phyloP scores from a whole-genome alignment of 2,797 vertebrate genomes.

The Etheostoma nigrum region DNA sequence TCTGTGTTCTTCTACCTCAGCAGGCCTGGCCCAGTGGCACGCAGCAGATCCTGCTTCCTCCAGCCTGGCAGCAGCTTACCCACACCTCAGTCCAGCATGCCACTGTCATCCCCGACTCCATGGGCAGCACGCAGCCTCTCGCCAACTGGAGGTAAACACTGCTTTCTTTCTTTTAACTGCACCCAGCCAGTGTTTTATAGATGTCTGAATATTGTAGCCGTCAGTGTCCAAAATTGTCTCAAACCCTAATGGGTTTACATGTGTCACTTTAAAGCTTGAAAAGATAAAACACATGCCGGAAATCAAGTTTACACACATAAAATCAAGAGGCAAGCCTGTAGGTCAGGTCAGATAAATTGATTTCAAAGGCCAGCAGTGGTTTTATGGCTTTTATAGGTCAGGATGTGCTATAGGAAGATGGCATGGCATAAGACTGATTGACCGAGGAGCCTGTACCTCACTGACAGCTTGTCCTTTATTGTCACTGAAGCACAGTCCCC shows the following conservation, averaged over 20 bases:
- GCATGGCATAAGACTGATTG: constrained; percentile 46
- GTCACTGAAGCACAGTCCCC: constrained; percentile 51
- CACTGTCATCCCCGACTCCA: constrained; percentile 95
- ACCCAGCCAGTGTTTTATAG: background rate
- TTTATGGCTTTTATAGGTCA: constrained; percentile 53
- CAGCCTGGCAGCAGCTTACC: constrained; percentile 98
- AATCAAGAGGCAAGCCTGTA: constrained; percentile 3
- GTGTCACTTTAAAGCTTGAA: constrained; percentile 11
- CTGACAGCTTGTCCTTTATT: constrained; percentile 66
- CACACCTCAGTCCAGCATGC: constrained; percentile 98
- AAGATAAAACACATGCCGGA: constrained; percentile 30
- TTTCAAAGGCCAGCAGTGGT: constrained; percentile 31
- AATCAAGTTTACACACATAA: constrained; percentile 24
- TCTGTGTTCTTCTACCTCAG: constrained; percentile 75
- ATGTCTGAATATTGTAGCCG: constrained; percentile 14
- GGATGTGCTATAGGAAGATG: constrained; percentile 41
- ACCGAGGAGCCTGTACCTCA: constrained; percentile 34
- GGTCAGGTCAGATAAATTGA: constrained; percentile 27
- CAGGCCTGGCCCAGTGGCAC: constrained; percentile 98
- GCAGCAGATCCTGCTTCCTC: constrained; percentile 97
- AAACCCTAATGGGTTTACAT: constrained; percentile 3
- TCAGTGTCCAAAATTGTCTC: background rate
- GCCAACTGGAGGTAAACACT: constrained; percentile 95
- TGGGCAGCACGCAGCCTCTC: constrained; percentile 93
- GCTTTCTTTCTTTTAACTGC: constrained; percentile 3